Evolutionary conservation across 2,113 vertebrate species (phyloP).

Genomic region (Syrrhaptes paradoxus): DNA sequence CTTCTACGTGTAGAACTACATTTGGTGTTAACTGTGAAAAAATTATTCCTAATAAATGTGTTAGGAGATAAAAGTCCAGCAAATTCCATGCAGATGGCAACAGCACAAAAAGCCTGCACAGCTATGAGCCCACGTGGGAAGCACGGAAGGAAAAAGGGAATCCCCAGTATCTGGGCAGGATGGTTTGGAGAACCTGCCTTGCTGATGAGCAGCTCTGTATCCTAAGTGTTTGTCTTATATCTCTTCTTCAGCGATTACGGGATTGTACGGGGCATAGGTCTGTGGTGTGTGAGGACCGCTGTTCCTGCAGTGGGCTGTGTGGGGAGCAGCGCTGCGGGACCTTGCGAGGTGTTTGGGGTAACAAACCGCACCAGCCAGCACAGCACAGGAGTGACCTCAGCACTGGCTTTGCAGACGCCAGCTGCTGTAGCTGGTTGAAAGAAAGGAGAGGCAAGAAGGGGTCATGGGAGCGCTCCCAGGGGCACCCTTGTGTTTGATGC

Average conservation of each 20-base stretch:
- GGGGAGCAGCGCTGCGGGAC: not conserved
- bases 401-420: not conserved
- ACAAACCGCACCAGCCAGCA: not conserved
- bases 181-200: not conserved
- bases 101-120: not conserved
- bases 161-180: not conserved
- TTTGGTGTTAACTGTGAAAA: not conserved
- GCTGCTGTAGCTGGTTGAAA: not conserved
- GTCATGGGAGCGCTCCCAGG: not conserved
- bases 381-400: not conserved
- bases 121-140: not conserved
- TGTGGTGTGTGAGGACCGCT: not conserved
- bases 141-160: not conserved
- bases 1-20: not conserved
- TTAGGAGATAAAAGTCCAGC: not conserved
- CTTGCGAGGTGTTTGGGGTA: not conserved
- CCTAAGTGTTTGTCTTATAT: not conserved
- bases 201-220: not conserved
- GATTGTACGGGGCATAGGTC: not conserved
- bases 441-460: not conserved
- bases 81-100: not conserved
- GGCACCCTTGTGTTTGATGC: not conserved
- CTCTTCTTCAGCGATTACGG: not conserved
- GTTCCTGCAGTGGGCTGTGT: not conserved
- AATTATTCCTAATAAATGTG: not conserved